Base-by-base conservation (phyloP, 1,140 invertebrate genomes). In the Bombus breviceps region DNA sequence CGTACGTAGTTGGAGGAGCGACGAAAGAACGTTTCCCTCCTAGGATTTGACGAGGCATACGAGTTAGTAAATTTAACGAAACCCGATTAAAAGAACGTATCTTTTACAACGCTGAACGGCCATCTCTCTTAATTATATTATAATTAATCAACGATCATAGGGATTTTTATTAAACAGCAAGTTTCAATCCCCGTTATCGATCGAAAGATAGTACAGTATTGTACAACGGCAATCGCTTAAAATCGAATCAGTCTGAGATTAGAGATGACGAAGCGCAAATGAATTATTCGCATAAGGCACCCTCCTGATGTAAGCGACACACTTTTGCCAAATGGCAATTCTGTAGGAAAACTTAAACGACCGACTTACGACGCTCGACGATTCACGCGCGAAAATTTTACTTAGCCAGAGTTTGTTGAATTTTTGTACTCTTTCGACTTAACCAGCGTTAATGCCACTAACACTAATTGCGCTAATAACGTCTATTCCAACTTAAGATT, bases 141-240 rank as follows among this genome's bases (percentile, higher is more conserved):
- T 8, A 22, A 53, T 53, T 2, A 8, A 53, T 22, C 47, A 0
- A 22, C 0, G 5, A 53, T 22, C 18, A 0, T 22, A 22, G 0
- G 47, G 22, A 53, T 18, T 6, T 53, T 53, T 53, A 53, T 53
- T 22, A 22, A 53, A 8, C 22, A 22, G 18, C 18, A 22, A 22
- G 47, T 53, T 22, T 53, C 47, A 22, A 53, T 6, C 47, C 8
- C 0, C 47, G 47, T 22, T 53, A 8, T 53, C 47, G 47, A 22
- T 53, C 0, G 18, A 22, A 8, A 22, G 5, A 53, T 53, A 8
- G 6, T 53, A 53, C 18, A 0, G 22, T 22, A 53, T 53, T 22
- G 22, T 53, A 62, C 12, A n/a, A 62, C 1, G 28, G 59, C 59
- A n/a, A n/a, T n/a, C 18, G 1, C 1, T 53, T 22, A 53, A 53